Percentiles rank a stretch among this genome's conserved stretches.
phyloP scores from a whole-genome alignment of 2,113 vertebrate species.

The Seriola quinqueradiata region DNA sequence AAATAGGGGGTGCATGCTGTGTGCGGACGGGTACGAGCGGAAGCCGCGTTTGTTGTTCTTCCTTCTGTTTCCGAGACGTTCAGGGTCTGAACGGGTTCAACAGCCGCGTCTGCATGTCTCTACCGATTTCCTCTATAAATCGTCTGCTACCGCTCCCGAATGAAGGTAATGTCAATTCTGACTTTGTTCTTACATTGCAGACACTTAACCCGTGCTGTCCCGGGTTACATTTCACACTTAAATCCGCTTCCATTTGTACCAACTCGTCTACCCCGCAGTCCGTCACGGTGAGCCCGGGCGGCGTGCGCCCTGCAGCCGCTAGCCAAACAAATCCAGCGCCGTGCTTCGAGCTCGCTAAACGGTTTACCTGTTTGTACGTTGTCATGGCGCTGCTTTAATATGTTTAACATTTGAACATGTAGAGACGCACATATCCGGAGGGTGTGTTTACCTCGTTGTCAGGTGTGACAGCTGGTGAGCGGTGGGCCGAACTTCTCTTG shows the following conservation, averaged over 20 bases:
- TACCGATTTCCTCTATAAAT: constrained; percentile 49
- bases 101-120: constrained; percentile 80
- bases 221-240: not conserved
- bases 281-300: constrained; percentile 14
- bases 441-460: constrained; percentile 46
- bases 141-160: constrained; percentile 75
- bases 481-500: constrained; percentile 37
- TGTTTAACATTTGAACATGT: rapidly evolving
- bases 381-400: not conserved
- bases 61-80: constrained; percentile 78
- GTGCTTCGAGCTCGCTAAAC: constrained; percentile 8
- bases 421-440: rapidly evolving
- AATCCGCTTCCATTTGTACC: not conserved
- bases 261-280: constrained; percentile 2
- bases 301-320: constrained; percentile 47
- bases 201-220: rapidly evolving
- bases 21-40: constrained; percentile 67
- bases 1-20: not conserved
- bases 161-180: constrained; percentile 80
- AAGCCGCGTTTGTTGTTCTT: constrained; percentile 84
- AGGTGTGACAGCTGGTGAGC: constrained; percentile 68
- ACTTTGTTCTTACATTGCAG: not conserved
- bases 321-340: constrained; percentile 56
- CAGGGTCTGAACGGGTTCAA: constrained; percentile 69
- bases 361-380: rapidly evolving